Percentiles rank a stretch among this genome's conserved stretches.
These are phyloP conservation scores for Odontophorus gujanensis DNA, from an alignment of 2,113 vertebrate genomes.

Conservation along the genomic window DNA sequence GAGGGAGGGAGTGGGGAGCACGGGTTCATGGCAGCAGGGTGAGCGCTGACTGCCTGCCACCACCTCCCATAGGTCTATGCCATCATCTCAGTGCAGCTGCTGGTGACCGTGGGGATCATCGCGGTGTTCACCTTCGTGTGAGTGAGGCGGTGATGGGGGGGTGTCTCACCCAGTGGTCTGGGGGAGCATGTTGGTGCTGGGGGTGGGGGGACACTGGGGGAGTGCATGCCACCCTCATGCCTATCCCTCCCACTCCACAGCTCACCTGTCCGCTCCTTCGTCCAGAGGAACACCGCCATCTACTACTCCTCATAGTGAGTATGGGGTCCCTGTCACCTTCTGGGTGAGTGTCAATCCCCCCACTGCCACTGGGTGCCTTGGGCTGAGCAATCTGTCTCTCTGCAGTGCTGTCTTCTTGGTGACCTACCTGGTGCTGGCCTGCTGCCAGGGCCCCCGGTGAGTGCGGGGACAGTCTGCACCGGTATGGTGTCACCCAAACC, in stretches of 20 bases:
- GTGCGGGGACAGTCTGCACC: background rate
- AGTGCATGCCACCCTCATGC: background rate
- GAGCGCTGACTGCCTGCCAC: background rate
- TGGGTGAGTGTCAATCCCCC: background rate
- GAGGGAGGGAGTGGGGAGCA: too few relatives aligned
- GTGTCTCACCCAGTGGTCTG: too few relatives aligned
- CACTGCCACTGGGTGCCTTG: background rate
- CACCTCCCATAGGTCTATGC: constrained; percentile 86
- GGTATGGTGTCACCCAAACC: background rate
- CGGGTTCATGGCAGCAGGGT: rapidly evolving
- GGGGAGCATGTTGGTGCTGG: too few relatives aligned
- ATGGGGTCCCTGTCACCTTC: background rate
- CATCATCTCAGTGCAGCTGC: constrained; percentile 89
- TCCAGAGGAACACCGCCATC: constrained; percentile 78
- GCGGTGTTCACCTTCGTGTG: constrained; percentile 86
- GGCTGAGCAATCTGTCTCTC: background rate
- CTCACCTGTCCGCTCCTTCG: constrained; percentile 9
- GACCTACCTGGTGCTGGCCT: constrained; percentile 87
- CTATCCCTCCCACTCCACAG: background rate
- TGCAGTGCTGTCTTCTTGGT: constrained; percentile 87
- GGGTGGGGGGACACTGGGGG: background rate
- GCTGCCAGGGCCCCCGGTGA: constrained; percentile 93
- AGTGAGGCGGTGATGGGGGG: constrained; percentile 41
- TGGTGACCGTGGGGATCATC: constrained; percentile 86
- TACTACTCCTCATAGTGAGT: constrained; percentile 93